Base-by-base conservation (phyloP, 2,888 invertebrate species). In the Orthosia gothica region DNA sequence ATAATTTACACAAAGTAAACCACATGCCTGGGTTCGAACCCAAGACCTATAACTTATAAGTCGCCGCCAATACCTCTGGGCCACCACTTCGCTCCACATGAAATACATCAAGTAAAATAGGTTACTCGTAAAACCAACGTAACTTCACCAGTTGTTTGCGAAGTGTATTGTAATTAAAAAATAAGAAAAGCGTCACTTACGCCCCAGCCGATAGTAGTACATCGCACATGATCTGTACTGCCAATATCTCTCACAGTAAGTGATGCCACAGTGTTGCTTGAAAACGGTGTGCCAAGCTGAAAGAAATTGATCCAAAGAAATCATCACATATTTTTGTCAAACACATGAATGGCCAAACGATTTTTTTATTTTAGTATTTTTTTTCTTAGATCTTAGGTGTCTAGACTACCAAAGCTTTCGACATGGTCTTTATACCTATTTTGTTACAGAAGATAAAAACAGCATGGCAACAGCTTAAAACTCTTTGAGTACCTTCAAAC, bases 261-360 rank as follows among this genome's bases (percentile, higher is more conserved):
- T 20, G 40, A 20, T 45, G 45, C 15, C n/a, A 45, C 45, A 20
- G 45, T 45, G 9, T 9, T 61, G 45, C 9, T 45, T 15, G 16
- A 16, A 45, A 61, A 61, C 16, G 61, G 61, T 20, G 9, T 45
- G 3, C 61, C 61, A 20, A 61, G 45, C 61, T 61, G 61, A 45
- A 61, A 61, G 9, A 45, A 7, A 16, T 23, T 15, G 1, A 58
- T 45, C 13, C n/a, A 47, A 45, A 45, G 1, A 13, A 15, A 3
- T 61, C 20, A 45, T 20, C 3, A 16, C 0, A 61, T 5, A 20
- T 9, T 45, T 45, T 45, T 15, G 0, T 59, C 59, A n/a, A 0
- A 13, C 1, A 58, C 32, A 59, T 5, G 0, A 40, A n/a, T n/a
- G 5, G 4, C 1, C 18, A 0, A 12, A 4, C 32, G 11, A 32